Base-by-base conservation (phyloP, 2,888 invertebrate genomes). In the Drosophila flavopinicola region DNA sequence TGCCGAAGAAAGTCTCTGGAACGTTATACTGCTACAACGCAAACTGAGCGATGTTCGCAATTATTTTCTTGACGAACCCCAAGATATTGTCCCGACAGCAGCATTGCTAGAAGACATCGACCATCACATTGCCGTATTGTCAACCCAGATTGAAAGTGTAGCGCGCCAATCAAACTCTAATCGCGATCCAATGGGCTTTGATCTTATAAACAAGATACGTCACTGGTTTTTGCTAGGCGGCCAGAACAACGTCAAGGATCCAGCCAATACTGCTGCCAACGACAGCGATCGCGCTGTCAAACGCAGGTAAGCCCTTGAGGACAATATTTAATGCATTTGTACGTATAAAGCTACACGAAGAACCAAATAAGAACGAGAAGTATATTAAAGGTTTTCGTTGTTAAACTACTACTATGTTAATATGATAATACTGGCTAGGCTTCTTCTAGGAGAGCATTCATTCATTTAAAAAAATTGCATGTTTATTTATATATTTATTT, bases 161-260 rank as follows among this genome's bases (percentile, higher is more conserved):
- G 10, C 10, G 41, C 17, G 17, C 29, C 38, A 27, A 24, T 44
- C 25, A 27, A 33, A 2, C 23, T 5, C 4, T 24, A 57, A 57
- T 15, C 63, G 66, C 60, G 76, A 75, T 78, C 86, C 85, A 67
- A 90, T 90, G 90, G 90, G 90, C 72, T 79, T 90, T 66, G 89
- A 90, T 60, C 60, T 90, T 37, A 30, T 90, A 9, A 79, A 49
- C 10, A 82, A 56, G 59, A 45, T 88, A 33, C 75, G 77, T 33
- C 59, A 77, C 48, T 49, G 85, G 47, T 61, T 88, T 47, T 17
- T 29, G 41, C 25, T 27, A 30, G 42, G 45, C 42, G 47, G 67
- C 27, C 65, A 52, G 52, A 70, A 65, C 13, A 66, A 53, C 57
- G 63, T 66, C 11, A 69, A 56, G 32, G 79, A 84, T 11, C 49